Base-by-base conservation (phyloP, 2,113 vertebrate genomes). In the Scomber colias region DNA sequence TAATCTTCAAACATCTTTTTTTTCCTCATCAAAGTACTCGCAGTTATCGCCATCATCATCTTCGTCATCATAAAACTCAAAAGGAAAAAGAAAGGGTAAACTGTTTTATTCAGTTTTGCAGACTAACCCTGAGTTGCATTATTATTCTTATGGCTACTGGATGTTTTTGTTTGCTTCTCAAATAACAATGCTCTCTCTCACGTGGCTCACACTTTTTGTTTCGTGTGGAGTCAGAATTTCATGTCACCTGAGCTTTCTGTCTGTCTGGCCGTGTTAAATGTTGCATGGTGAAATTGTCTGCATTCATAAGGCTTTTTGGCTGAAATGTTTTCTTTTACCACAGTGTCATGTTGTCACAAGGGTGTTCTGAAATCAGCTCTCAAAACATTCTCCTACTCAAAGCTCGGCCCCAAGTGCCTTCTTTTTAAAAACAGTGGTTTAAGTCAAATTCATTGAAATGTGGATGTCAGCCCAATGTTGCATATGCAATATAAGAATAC, bases 11-110 rank as follows among this genome's bases (percentile, higher is more conserved):
- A 70, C 17, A n/a, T 73, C 40, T 71, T 53, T 57, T 51, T 55
- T 54, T 19, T 76, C 50, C 16, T 35, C 63, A 55, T 72, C 5
- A 45, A 77, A 86, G 4, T 67, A 21, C 1, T 21, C 21, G 21
- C 21, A 21, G 21, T 21, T 21, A 21, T 21, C 21, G 21, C 21
- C 21, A 21, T 21, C 21, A 21, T 21, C 21, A 21, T 21, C 21
- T 1, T 21, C 21, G 1, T 21, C n/a, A n/a, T 27, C 3, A 27
- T 3, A 27, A 27, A 2, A 27, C 1, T 2, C 40, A 11, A 10
- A n/a, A 62, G 11, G 24, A 82, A 73, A 59, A 83, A 59, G 14
- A 19, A 1, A 30, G 3, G 79, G 91, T 92, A 92, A 92, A 53
- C 1, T 60, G 5, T 72, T 64, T 82, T 45, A 65, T 72, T 63